Evolutionary conservation across 2,113 vertebrate species (phyloP), one percentile per base, ranked within the genome.

Genomic region (Rynchops niger): DNA sequence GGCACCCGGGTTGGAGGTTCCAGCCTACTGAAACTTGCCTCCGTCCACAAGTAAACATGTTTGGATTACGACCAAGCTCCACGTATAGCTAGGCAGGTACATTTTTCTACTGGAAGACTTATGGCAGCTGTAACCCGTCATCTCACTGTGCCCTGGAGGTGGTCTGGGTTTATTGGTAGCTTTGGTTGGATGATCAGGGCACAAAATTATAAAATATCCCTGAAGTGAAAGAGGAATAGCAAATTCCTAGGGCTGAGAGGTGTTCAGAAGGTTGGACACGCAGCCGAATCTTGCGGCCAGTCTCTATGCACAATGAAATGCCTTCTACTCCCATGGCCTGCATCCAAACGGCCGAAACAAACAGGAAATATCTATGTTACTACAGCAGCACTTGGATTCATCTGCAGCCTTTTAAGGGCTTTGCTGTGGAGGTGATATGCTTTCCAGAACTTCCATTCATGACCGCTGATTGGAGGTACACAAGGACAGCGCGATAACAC

Each of bases 361-460:
- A 97, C 94, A 97, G 94, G 95, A 96, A 97, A 94, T 95, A 95
- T 95, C 94, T 94, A 82, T 71, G 93, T 70, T 95, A 96, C 93
- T 94, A 96, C 85, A 93, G 84, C 86, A 95, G 82, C 74, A 55
- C 61, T 90, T 86, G 90, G 88, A 96, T 70, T 84, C 81, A 80
- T 93, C 77, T 95, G 53, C 55, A 79, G 93, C 97, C 95, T 95
- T 96, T 95, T 97, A 96, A 93, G 94, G 96, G 62, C 87, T 96
- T 96, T 74, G 70, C 58, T 2, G 12, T 69, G 40, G 74, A 86
- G 82, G 82, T 92, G 93, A 96, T 96, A 58, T 0, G 78, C 93
- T 95, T 97, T 92, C 94, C 96, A 96, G 88, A 94, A 45, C 83
- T 93, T 65, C 82, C 95, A 96, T 96, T 97, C 93, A 97, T 63